Base-by-base conservation (phyloP, 2,797 vertebrate species). In the Coregonus ussuriensis region DNA sequence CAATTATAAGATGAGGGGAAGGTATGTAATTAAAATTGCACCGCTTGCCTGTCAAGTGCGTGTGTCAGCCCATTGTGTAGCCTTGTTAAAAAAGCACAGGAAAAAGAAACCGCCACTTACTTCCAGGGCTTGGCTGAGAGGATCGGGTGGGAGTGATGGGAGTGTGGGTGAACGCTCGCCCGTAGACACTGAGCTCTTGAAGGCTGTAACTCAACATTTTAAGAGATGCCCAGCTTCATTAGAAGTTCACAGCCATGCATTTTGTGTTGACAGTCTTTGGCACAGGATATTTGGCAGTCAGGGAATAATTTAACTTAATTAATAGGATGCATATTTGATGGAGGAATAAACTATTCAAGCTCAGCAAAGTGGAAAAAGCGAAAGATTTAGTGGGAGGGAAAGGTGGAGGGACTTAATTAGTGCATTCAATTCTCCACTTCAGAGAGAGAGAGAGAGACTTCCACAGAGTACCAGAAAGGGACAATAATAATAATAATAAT, bases 261-360 rank as follows among this genome's bases (percentile, higher is more conserved):
- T 96, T 96, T 96, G 95, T 96, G 94, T 96, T 97, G 96, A 97
- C 96, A 97, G 96, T 96, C 95, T 95, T 95, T 82, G 85, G 96
- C 95, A 95, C 95, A 95, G 95, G 95, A 96, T 97, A 96, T 96
- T 96, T 96, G 96, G 96, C 96, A 96, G 96, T 96, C 96, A 95
- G 95, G 96, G 96, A 83, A 95, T 98, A 97, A 98, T 98, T 98
- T 97, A 96, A 97, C 97, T 98, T 98, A 98, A 98, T 98, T 98
- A 98, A 98, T 98, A 97, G 97, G 96, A 97, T 98, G 97, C 97
- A 98, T 98, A 97, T 97, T 98, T 98, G 97, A 98, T 98, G 96
- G 97, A 97, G 96, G 94, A 96, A 97, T 97, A 96, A 96, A 97
- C 41, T 11, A 47, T 47, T 47, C 41, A 47, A 94, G 96, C 96